Percentiles rank a stretch among this genome's conserved stretches.
Evolutionary conservation across 2,113 vertebrate genomes (phyloP).

Genomic region (Rhinopithecus roxellana): DNA sequence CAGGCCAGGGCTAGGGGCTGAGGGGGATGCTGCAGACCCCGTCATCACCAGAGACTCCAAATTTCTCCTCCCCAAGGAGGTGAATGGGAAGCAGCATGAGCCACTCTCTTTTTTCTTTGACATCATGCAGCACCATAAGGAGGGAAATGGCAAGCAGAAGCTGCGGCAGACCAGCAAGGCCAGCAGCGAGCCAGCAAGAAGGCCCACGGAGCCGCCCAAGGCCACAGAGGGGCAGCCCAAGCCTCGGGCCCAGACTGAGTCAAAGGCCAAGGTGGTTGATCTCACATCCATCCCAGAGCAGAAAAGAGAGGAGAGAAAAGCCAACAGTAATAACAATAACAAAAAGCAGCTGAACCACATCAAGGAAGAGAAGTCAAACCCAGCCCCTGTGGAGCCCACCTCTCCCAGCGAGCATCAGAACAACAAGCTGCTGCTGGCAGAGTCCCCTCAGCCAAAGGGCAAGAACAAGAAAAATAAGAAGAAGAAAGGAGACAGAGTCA

Average conservation of each 20-base stretch:
- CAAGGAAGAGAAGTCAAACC: conserved; percentile 86
- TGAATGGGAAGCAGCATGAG: conserved; percentile 84
- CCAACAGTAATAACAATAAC: conserved; percentile 81
- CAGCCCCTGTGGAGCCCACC: conserved; percentile 78
- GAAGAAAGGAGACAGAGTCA: conserved; percentile 94
- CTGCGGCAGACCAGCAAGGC: conserved; percentile 83
- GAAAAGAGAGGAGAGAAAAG: conserved; percentile 88
- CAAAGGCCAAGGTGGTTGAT: conserved; percentile 85
- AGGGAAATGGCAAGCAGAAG: conserved; percentile 85
- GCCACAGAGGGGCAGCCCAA: conserved; percentile 79
- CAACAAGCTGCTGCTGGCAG: conserved; percentile 84
- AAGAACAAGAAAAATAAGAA: conserved; percentile 95
- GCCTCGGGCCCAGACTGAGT: conserved; percentile 82
- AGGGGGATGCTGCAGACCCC: conserved; percentile 65
- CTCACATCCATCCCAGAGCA: conserved; percentile 78
- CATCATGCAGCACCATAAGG: conserved; percentile 85
- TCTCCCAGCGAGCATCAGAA: conserved; percentile 80
- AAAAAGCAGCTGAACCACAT: conserved; percentile 88
- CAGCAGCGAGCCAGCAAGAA: conserved; percentile 81
- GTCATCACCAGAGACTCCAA: conserved; percentile 80
- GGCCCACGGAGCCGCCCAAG: conserved; percentile 77
- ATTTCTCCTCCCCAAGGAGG: conserved; percentile 82
- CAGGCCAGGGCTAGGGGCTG: conserved; percentile 39
- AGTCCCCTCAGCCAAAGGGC: conserved; percentile 89
- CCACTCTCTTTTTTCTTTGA: conserved; percentile 84